Base-by-base conservation (phyloP, 2,797 vertebrate species). In the Onychomys torridus region DNA sequence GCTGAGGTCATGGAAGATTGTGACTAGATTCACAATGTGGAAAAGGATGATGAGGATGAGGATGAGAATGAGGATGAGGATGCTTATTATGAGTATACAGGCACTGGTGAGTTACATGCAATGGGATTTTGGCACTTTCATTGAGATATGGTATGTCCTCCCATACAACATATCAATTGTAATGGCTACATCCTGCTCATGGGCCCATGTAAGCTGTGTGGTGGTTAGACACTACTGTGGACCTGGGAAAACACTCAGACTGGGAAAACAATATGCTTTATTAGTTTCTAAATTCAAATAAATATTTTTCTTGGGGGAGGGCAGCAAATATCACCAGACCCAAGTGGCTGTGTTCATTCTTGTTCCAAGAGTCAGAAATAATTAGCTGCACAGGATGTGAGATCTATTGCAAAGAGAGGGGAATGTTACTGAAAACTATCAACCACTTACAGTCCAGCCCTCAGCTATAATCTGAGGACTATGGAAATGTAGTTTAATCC, bases 331-430 rank as follows among this genome's bases (percentile, higher is more conserved):
- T 16, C 17, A 12, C 46, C n/a, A 85, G 43, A 69, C 49, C n/a
- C 55, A 84, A n/a, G 40, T 77, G 37, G 6, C 88, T 93, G 4
- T 40, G 16, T 65, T 73, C 5, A 8, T 84, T 85, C 23, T 63
- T 52, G 32, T 76, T 23, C 67, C 46, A 76, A 6, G 43, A 14
- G 27, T 43, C 37, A 91, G 37, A 93, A 94, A 84, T 63, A 91
- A 88, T 63, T 61, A 91, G 59, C 52, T 89, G n/a, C 13, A 92
- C 1, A 17, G 13, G 34, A 34, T 75, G 46, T 81, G 25, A 73
- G 55, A 46, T 71, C 13, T 76, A 92, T 17, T 84, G 65, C 29
- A 65, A 69, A 85, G 29, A 78, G 3, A 55, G 17, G 43, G 49
- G 65, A 71, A 71, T 13, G 4, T 63, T 59, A 65, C 46, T 46